Percentiles rank a stretch among this genome's conserved stretches.
Conservation (phyloP, 2,797 vertebrate genomes). For the Mycteria americana region DNA sequence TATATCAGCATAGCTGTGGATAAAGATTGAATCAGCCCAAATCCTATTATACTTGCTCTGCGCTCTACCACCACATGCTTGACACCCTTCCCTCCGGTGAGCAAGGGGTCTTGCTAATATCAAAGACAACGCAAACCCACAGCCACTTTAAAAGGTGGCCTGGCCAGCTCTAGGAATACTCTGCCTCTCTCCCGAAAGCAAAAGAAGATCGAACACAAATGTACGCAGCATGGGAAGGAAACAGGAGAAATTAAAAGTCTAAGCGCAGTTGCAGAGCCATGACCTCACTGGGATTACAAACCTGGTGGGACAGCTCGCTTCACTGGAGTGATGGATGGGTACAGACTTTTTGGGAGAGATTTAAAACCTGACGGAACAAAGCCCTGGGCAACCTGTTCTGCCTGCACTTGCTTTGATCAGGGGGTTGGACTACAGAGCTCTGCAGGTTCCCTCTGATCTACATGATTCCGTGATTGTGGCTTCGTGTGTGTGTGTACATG, state of each 20-base stretch:
- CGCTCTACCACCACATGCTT: not conserved
- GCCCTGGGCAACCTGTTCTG: not conserved
- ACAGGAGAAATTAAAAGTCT: not conserved
- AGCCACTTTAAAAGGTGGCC: not conserved
- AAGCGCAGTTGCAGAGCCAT: not conserved
- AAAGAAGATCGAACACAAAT: not conserved
- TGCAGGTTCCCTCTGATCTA: not conserved
- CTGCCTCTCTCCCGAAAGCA: not conserved
- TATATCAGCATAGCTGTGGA: not conserved
- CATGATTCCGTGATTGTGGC: not conserved
- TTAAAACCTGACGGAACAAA: not conserved
- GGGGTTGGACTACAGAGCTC: not conserved
- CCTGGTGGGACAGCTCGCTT: not conserved
- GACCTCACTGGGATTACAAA: not conserved
- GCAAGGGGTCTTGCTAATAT: not conserved
- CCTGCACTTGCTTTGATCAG: not conserved
- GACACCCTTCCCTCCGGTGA: not conserved
- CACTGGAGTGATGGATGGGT: not conserved
- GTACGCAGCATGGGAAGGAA: rapidly evolving
- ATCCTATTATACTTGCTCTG: not conserved
- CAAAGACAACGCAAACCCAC: not conserved
- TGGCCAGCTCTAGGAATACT: not conserved
- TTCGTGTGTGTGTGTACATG: not conserved
- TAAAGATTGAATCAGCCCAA: not conserved
- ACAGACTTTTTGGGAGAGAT: not conserved